These are phyloP conservation scores for Helicolenus hilgendorfi DNA, from an alignment of 2,797 vertebrate species.

Conservation along the genomic window DNA sequence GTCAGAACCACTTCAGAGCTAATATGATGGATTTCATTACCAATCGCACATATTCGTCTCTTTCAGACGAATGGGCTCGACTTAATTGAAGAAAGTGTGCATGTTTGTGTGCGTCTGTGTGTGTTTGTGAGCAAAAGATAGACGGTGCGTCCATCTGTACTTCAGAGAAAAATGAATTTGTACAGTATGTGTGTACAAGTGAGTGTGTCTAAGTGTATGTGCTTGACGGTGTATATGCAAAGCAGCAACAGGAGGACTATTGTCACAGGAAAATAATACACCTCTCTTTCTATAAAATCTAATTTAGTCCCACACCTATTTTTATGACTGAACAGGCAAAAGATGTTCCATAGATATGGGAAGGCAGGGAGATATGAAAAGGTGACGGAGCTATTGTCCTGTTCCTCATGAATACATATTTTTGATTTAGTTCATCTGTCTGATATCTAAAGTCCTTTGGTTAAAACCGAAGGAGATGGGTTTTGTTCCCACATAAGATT, in stretches of 20 bases:
- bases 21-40: conserved; percentile 62
- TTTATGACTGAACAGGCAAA: conserved; percentile 56
- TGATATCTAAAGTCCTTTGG: conserved; percentile 64
- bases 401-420: conserved; percentile 76
- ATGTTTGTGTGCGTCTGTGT: neutral
- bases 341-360: conserved; percentile 67
- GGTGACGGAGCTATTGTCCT: conserved; percentile 67
- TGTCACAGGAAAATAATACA: conserved; percentile 51
- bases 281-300: conserved; percentile 67
- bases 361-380: conserved; percentile 56
- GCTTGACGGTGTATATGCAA: conserved; percentile 16
- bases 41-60: conserved; percentile 31
- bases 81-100: conserved; percentile 23
- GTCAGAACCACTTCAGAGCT: conserved; percentile 44
- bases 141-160: conserved; percentile 5
- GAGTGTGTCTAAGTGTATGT: conserved; percentile 10
- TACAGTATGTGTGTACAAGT: conserved; percentile 11
- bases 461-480: conserved; percentile 9
- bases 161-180: conserved; percentile 12
- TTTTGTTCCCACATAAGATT: conserved; percentile 22
- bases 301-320: conserved; percentile 60
- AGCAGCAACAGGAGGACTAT: conserved; percentile 46
- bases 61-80: conserved; percentile 37
- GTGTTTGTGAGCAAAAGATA: neutral
- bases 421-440: conserved; percentile 74